phyloP scores from a whole-genome alignment of 2,888 invertebrate genomes.

The Parascotia fuliginaria region DNA sequence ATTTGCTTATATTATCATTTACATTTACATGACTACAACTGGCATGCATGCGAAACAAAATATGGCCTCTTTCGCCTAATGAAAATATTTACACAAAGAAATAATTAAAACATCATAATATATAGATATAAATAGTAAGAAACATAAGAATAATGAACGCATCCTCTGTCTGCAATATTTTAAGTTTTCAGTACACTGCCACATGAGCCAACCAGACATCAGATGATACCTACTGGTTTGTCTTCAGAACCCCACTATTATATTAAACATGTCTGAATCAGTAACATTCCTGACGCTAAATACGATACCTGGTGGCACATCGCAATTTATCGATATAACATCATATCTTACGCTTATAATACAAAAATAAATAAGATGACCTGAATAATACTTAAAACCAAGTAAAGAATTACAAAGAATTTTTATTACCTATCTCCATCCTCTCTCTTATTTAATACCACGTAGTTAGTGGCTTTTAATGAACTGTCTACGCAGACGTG shows the following conservation, averaged over 20 bases:
- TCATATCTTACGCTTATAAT: no score
- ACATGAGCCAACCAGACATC: no score
- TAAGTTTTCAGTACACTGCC: neutral
- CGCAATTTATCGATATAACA: neutral
- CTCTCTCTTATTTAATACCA: neutral
- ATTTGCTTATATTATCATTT: conserved; percentile 34
- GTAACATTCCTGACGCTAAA: no score
- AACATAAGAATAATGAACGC: neutral
- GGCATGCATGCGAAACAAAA: conserved; percentile 30
- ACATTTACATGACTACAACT: conserved; percentile 38
- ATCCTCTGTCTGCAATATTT: neutral
- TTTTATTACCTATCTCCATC: neutral
- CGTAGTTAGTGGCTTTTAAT: neutral
- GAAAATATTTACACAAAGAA: conserved; percentile 39
- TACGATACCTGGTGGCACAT: neutral
- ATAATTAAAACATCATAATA: conserved; percentile 12
- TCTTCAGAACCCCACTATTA: no score
- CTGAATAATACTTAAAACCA: neutral
- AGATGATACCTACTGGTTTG: no score
- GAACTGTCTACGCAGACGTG: neutral
- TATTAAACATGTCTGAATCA: no score
- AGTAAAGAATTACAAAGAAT: neutral
- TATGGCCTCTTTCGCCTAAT: conserved; percentile 37
- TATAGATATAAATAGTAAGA: conserved; percentile 2
- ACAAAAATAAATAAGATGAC: neutral